Evolutionary conservation across 1,140 invertebrate species (phyloP), one percentile per base, ranked within the genome.

Genomic region (Hydropsyche tenuis): DNA sequence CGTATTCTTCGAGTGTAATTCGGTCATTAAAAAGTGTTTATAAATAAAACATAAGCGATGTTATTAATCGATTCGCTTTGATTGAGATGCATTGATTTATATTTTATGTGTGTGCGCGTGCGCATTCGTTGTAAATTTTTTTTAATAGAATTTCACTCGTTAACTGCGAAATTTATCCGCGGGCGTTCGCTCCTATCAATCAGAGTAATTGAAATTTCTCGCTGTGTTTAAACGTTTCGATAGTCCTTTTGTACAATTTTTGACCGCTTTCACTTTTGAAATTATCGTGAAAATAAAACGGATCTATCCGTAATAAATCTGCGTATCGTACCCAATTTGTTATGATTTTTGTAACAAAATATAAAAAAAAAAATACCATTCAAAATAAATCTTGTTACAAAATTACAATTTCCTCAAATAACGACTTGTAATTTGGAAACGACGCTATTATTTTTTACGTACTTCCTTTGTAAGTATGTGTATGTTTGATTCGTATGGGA

Each of bases 181-280:
- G 56, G 56, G 56, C 56, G 14, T 23, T 60, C 23, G 56, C 22
- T 20, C 22, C 56, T 60, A 60, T 60, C 56, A 60, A 60, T 60
- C 56, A 60, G 22, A 60, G 56, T 60, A 60, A 60, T 60, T 60
- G 56, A 60, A 60, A 60, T 60, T 60, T 60, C 56, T 25, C 51
- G 51, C 51, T 12, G 30, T 37, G 18, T 12, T 56, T 16, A 56
- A 56, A 56, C 22, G 12, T 3, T 23, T 11, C 20, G 56, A 56
- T 25, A 25, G 14, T 60, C 56, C 56, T 60, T 60, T 60, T 60
- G 56, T 60, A 25, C 56, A 22, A 60, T 60, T 60, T 60, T 60
- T 60, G 23, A 25, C 9, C 56, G 22, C 56, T 60, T 60, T 60
- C 56, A 60, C 56, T 25, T 53, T 53, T 53, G 9, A 53, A 53